Conservation (phyloP, 2,888 invertebrate genomes). For the Pseudanteris insignis region DNA sequence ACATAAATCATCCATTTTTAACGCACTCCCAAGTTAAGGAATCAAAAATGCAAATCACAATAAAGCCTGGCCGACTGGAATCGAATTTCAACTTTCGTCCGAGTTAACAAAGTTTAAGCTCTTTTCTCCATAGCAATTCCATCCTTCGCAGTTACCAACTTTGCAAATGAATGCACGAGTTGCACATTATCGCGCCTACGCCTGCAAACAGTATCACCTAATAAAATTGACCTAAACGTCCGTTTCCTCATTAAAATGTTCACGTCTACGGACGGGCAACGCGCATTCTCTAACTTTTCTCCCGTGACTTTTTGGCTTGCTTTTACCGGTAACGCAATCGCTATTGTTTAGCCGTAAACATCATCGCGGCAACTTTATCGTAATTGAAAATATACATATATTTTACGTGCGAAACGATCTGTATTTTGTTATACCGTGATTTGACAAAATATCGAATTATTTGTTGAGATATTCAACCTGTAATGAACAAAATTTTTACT, state of each 20-base stretch:
- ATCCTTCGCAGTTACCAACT: slow-evolving; percentile 8
- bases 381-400: background rate
- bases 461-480: no score
- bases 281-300: slow-evolving; percentile 58
- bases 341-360: slow-evolving; percentile 15
- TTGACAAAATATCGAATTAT: no score
- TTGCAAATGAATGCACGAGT: slow-evolving; percentile 37
- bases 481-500: no score
- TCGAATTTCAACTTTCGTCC: no score
- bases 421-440: no score
- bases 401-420: no score
- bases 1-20: no score
- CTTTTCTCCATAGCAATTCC: background rate
- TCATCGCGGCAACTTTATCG: no score
- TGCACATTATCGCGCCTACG: slow-evolving; percentile 38
- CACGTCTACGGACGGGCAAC: slow-evolving; percentile 49
- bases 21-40: no score
- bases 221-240: slow-evolving; percentile 56
- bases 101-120: background rate
- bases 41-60: no score
- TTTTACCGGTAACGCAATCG: slow-evolving; percentile 8
- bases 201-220: slow-evolving; percentile 37
- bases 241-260: slow-evolving; percentile 65
- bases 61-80: no score
- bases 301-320: slow-evolving; percentile 19